Evolutionary conservation across 2,797 vertebrate genomes (phyloP).

Genomic region (Orientallactaga sibirica): DNA sequence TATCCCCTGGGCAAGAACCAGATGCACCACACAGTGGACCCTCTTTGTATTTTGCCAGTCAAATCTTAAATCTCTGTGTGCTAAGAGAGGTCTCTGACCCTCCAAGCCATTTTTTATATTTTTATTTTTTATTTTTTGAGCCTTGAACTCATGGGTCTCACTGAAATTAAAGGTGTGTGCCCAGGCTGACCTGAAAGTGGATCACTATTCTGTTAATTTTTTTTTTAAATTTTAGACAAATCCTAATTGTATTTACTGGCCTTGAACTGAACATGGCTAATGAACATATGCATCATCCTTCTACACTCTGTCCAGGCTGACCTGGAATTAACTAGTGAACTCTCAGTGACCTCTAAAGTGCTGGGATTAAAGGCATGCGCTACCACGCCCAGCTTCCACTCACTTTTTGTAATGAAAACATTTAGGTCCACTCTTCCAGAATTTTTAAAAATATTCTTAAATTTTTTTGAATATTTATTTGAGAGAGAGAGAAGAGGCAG

Average conservation of each 20-base stretch:
- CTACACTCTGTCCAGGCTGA: too few relatives aligned
- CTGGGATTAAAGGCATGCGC: too few relatives aligned
- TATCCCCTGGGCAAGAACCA: not conserved
- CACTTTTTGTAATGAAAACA: not conserved
- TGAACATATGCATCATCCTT: not conserved
- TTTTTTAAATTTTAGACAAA: not conserved
- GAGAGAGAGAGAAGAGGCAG: too few relatives aligned
- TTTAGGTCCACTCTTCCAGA: not conserved
- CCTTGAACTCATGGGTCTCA: too few relatives aligned
- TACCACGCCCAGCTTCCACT: not conserved
- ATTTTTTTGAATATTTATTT: too few relatives aligned
- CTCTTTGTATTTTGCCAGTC: not conserved
- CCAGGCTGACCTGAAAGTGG: not conserved
- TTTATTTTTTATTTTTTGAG: too few relatives aligned
- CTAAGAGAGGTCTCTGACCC: not conserved
- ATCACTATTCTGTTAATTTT: not conserved
- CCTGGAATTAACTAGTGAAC: too few relatives aligned
- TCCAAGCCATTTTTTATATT: not conserved
- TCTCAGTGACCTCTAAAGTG: too few relatives aligned
- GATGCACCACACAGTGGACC: not conserved
- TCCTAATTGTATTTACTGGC: not conserved
- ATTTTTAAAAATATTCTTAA: not conserved
- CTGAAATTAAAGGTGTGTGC: too few relatives aligned
- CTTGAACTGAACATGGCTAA: not conserved
- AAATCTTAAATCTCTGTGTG: not conserved